phyloP scores from a whole-genome alignment of 2,113 vertebrate genomes.

The Plestiodon gilberti region DNA sequence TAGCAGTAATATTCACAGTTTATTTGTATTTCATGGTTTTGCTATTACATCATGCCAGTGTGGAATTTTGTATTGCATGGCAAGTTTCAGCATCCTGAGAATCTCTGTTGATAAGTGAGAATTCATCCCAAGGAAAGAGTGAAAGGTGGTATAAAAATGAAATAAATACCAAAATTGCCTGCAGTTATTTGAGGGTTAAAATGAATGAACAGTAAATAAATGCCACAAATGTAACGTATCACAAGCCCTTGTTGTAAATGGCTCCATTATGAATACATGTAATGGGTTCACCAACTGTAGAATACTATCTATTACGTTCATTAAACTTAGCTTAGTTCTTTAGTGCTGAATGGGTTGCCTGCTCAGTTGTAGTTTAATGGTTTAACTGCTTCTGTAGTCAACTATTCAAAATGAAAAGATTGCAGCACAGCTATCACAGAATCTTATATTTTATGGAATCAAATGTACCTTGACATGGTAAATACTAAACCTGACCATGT shows the following conservation, averaged over 20 bases:
- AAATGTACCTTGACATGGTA: background rate
- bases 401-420: background rate
- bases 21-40: background rate
- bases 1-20: background rate
- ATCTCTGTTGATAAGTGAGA: background rate
- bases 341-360: background rate
- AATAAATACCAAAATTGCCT: background rate
- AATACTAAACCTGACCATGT: background rate
- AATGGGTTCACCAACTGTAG: background rate
- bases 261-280: background rate
- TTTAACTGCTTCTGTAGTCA: background rate
- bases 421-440: background rate
- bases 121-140: background rate
- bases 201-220: background rate
- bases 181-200: background rate
- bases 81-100: background rate
- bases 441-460: background rate
- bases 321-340: background rate
- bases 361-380: background rate
- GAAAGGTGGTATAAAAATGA: background rate
- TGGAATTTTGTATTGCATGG: background rate
- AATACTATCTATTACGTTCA: background rate
- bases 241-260: background rate
- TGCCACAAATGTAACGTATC: background rate
- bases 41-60: background rate